Conservation (phyloP, 2,888 invertebrate species). For the Pseudolycoriella hygida region DNA sequence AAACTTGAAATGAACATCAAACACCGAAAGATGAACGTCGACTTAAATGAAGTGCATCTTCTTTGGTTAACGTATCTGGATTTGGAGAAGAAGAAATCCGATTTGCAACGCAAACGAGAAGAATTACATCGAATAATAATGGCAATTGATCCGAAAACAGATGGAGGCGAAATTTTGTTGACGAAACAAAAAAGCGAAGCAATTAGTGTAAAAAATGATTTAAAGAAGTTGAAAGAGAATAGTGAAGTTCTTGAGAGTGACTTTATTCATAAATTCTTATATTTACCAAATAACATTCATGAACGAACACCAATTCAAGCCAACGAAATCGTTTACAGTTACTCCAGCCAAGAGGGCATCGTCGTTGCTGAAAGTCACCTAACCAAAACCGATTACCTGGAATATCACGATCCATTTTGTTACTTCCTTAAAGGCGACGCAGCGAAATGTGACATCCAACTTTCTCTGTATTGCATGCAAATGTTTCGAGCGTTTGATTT, state of each 20-base stretch:
- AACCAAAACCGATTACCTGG: slow-evolving; percentile 31
- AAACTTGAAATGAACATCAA: not conserved
- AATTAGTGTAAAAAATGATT: not conserved
- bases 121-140: not conserved
- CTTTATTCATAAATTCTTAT: not conserved
- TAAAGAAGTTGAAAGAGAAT: slow-evolving; percentile 1
- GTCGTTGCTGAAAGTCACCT: slow-evolving; percentile 6
- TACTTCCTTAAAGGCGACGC: slow-evolving; percentile 49
- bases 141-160: not conserved
- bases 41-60: not conserved
- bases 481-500: slow-evolving; percentile 32
- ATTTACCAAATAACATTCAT: not conserved
- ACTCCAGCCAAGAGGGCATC: not conserved
- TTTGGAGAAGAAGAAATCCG: not conserved
- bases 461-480: slow-evolving; percentile 18
- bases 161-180: not conserved
- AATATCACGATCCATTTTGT: slow-evolving; percentile 37
- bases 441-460: slow-evolving; percentile 47
- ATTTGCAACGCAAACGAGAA: not conserved
- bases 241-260: not conserved
- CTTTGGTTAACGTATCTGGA: not conserved
- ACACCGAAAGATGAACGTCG: not conserved
- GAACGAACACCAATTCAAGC: not conserved
- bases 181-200: not conserved
- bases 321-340: not conserved